Evolutionary conservation across 1,140 invertebrate species (phyloP).

Genomic region (Drosophila pandora): DNA sequence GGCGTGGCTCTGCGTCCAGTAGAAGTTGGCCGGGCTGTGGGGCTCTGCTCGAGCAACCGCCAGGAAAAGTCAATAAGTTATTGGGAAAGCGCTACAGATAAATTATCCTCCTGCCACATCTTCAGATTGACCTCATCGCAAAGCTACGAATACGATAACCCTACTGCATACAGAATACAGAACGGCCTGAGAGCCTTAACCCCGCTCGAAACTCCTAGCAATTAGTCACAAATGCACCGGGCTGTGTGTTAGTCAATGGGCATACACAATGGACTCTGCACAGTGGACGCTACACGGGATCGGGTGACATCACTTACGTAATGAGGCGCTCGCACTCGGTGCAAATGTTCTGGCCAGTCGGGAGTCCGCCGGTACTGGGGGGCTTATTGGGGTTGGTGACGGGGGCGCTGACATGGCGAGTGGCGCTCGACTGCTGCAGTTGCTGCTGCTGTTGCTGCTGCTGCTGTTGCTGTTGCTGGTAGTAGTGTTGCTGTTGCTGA

Average conservation of each 20-base stretch:
- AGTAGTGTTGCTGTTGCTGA: slow-evolving; percentile 64
- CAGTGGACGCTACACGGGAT: not conserved
- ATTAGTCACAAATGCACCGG: slow-evolving; percentile 41
- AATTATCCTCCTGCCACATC: not conserved
- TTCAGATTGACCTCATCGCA: not conserved
- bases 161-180: no score
- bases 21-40: slow-evolving; percentile 86
- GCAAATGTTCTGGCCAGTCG: slow-evolving; percentile 95
- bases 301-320: slow-evolving; percentile 89
- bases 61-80: slow-evolving; percentile 58
- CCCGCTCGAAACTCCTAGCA: not conserved
- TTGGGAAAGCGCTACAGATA: slow-evolving; percentile 2
- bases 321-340: slow-evolving; percentile 96
- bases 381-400: slow-evolving; percentile 88
- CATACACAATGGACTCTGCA: slow-evolving; percentile 37
- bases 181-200: no score
- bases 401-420: slow-evolving; percentile 89
- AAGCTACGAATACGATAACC: slow-evolving; percentile 10
- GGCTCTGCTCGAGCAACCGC: slow-evolving; percentile 54
- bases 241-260: slow-evolving; percentile 42
- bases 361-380: slow-evolving; percentile 88
- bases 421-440: slow-evolving; percentile 64
- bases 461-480: slow-evolving; percentile 57
- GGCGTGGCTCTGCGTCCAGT: slow-evolving; percentile 87
- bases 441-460: slow-evolving; percentile 64